Evolutionary conservation across 2,797 vertebrate genomes (phyloP).

Genomic region (Neomorphus geoffroyi): DNA sequence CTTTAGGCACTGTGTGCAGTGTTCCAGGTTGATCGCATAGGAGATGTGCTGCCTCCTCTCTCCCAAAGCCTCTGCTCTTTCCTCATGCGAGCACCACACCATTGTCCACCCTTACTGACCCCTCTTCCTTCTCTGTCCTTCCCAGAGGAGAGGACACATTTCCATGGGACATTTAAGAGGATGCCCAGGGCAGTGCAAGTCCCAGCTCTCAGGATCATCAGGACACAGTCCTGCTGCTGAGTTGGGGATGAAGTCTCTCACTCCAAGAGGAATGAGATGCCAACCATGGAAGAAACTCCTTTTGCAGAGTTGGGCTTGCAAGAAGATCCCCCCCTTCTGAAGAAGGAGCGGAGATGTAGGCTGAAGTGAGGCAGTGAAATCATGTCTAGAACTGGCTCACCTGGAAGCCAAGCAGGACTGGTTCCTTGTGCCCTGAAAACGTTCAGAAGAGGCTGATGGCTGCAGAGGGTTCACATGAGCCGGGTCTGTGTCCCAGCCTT

Average conservation of each 20-base stretch:
- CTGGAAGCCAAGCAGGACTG: neutral
- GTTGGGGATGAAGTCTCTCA: neutral
- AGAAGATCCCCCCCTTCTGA: neutral
- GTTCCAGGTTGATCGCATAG: neutral
- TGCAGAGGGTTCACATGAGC: rapidly evolving
- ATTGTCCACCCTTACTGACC: neutral
- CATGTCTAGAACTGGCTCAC: neutral
- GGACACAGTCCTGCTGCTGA: neutral
- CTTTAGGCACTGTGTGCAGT: neutral
- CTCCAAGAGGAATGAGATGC: neutral
- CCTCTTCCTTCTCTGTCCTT: neutral
- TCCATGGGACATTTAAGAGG: neutral
- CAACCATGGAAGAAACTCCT: neutral
- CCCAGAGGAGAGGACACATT: neutral
- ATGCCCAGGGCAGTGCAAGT: neutral
- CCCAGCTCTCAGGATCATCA: neutral
- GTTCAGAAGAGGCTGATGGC: neutral
- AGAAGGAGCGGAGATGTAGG: neutral
- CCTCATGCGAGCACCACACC: neutral
- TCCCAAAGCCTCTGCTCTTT: neutral
- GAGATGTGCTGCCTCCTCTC: neutral
- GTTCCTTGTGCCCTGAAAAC: neutral
- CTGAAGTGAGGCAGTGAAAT: neutral
- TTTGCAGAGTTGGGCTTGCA: neutral
- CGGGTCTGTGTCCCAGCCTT: neutral